Base-by-base conservation (phyloP, 2,888 invertebrate genomes). In the Mythimna lalbum region DNA sequence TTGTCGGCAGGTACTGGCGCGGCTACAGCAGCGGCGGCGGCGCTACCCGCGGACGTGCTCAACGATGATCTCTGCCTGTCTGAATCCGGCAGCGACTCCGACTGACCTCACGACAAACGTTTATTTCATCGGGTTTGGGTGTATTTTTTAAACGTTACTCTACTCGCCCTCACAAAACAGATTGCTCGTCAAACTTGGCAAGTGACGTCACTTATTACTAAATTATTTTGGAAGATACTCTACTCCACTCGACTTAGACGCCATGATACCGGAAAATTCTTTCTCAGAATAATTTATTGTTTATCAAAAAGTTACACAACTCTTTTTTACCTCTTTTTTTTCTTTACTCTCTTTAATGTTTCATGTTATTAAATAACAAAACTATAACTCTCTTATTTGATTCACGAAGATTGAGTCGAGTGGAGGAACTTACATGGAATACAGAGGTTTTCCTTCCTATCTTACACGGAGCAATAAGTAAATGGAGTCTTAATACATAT, bases 51-150 rank as follows among this genome's bases (percentile, higher is more conserved):
- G 86, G 97, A 97, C 93, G 96, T 98, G 76, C 96, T 98, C 86
- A 98, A 97, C 89, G 98, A 98, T 90, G 98, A 98, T 94, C 96
- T 98, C 88, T 98, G 98, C 96, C 96, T 98, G 88, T 98, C 98
- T 63, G 98, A 98, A 95, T 98, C 98, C 52, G 98, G 98, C 89
- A 98, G 98, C 87, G 98, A 98, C 92, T 97, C 97, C 73, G 97
- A 97, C 95, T 97, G 96, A 97, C 94, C 91, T 87, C 85, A 86
- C 87, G 86, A 81, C 68, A 79, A 82, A 64, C 81, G 82, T 85
- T 80, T 81, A 85, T 86, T 83, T 86, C 78, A 73, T 80, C 81
- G 82, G 84, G 83, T 83, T 83, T 84, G 84, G 86, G 83, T 86
- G 76, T 83, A 76, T 80, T 70, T 78, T 78, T 76, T 81, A 80